Conservation (phyloP, 2,888 invertebrate genomes). For the Drosophila helvetica region DNA sequence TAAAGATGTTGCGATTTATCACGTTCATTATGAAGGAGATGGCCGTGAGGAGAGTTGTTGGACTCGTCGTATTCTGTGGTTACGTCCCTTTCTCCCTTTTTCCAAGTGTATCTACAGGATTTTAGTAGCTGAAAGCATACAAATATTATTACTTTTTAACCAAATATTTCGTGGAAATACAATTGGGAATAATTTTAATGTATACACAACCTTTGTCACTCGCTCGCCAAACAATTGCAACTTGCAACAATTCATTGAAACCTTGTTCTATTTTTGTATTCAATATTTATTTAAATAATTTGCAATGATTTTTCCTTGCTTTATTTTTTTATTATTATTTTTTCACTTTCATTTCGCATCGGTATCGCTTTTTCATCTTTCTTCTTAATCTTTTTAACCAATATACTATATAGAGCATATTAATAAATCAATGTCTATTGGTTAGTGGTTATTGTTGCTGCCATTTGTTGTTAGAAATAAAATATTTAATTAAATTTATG, state of each 20-base stretch:
- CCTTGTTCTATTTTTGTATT: conserved; percentile 55
- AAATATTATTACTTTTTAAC: not conserved
- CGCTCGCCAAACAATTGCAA: too few species aligned
- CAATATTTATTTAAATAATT: conserved; percentile 77
- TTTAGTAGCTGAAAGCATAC: not conserved
- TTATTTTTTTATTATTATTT: conserved; percentile 41
- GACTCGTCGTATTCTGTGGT: too few species aligned
- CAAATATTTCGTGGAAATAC: not conserved
- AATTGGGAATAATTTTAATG: conserved; percentile 12
- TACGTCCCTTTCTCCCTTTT: too few species aligned
- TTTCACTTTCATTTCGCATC: conserved; percentile 39
- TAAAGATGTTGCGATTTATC: not conserved
- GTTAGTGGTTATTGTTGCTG: conserved; percentile 24
- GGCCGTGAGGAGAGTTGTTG: not conserved
- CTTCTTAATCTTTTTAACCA: conserved; percentile 1
- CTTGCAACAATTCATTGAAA: not conserved
- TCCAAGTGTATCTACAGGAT: too few species aligned
- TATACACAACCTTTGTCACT: not conserved
- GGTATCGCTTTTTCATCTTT: conserved; percentile 42
- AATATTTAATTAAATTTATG: conserved; percentile 45
- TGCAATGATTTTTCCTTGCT: conserved; percentile 61
- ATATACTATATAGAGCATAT: not conserved
- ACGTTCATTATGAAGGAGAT: not conserved
- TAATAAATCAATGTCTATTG: conserved; percentile 7
- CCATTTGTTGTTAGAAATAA: conserved; percentile 28